These are phyloP conservation scores for Arnoldichthys spilopterus DNA, from an alignment of 2,797 vertebrate species.

Conservation along the genomic window DNA sequence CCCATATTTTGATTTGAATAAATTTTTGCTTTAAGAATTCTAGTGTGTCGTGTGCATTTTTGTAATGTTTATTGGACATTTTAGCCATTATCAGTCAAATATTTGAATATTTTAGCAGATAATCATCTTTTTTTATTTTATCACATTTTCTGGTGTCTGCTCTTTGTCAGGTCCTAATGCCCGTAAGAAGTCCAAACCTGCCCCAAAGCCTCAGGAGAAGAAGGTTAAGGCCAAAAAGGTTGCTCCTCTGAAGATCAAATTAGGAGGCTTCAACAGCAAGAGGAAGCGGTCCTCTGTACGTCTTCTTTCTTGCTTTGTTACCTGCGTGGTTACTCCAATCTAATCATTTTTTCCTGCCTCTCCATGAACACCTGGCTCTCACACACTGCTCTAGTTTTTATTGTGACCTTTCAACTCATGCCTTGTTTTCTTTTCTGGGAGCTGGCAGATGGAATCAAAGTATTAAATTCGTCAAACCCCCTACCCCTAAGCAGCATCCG, in stretches of 20 bases:
- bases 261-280: constrained; percentile 95
- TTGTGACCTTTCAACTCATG: background rate
- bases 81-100: too few species aligned
- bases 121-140: background rate
- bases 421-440: background rate
- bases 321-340: background rate
- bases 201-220: constrained; percentile 91
- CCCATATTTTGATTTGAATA: background rate
- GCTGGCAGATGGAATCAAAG: background rate
- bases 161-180: constrained; percentile 88
- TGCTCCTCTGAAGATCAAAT: constrained; percentile 95
- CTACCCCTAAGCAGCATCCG: too few species aligned
- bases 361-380: background rate
- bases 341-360: too few species aligned
- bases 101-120: background rate
- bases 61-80: background rate
- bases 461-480: background rate
- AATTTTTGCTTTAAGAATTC: background rate
- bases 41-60: background rate
- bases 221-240: constrained; percentile 97
- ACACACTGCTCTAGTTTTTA: background rate
- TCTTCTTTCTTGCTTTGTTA: background rate
- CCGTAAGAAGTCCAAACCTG: constrained; percentile 89
- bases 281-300: constrained; percentile 96
- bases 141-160: background rate